Percentiles rank a stretch among this genome's conserved stretches.
phyloP scores from a whole-genome alignment of 2,888 invertebrate species.

The Melinopterus prodromus region DNA sequence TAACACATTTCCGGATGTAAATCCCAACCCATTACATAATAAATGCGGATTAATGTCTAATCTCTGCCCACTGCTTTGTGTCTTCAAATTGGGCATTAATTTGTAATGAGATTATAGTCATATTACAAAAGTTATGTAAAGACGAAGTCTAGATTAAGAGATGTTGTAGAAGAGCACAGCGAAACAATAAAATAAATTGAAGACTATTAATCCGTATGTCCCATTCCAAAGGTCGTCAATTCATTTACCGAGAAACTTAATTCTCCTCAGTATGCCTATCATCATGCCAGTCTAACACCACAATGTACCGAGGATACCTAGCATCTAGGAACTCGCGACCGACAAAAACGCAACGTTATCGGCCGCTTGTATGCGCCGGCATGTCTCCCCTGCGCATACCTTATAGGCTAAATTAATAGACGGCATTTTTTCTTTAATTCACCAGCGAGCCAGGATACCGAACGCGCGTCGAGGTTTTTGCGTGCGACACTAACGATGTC shows the following conservation, averaged over 20 bases:
- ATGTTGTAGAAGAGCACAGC: no score
- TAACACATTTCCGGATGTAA: no score
- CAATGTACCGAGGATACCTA: neutral
- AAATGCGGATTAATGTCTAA: no score
- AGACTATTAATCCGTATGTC: no score
- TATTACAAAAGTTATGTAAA: no score
- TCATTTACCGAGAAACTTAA: neutral
- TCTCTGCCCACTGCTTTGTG: no score
- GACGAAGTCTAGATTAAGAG: no score
- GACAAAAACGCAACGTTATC: neutral
- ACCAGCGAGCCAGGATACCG: neutral
- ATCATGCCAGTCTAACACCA: neutral
- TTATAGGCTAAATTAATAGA: slow-evolving; percentile 22
- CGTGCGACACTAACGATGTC: slow-evolving; percentile 18
- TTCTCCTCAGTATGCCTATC: neutral
- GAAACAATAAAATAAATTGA: no score
- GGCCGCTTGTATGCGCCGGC: neutral
- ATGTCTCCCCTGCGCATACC: slow-evolving; percentile 4
- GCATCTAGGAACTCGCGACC: neutral
- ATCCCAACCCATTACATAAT: no score
- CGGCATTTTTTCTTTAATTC: slow-evolving; percentile 5
- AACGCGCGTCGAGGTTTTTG: slow-evolving; percentile 15
- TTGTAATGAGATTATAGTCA: no score
- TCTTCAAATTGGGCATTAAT: no score
- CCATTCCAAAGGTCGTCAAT: neutral